Base-by-base conservation (phyloP, 2,797 vertebrate genomes). In the Myotis findleyi region DNA sequence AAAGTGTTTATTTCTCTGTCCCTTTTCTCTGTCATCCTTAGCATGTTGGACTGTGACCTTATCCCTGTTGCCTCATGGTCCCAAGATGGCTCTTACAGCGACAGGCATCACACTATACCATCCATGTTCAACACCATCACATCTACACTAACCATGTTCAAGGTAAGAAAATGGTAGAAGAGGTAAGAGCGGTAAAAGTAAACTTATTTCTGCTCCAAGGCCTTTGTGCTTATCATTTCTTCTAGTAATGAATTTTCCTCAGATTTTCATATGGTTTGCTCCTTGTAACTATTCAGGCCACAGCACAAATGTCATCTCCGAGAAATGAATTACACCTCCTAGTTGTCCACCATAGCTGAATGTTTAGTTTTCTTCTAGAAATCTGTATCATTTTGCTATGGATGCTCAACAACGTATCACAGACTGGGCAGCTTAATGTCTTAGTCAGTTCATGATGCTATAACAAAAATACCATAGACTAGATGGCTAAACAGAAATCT, bases 101-200 rank as follows among this genome's bases (percentile, higher is more conserved):
- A 69, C 36, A 85, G 38, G 21, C 49, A 72, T 84, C 49, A 92
- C 27, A 20, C 53, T 18, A 5, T 36, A 69, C 51, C 49, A 53
- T 53, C 41, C 18, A 6, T 17, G 21, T 80, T 93, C 66, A 86
- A 94, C 59, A 59, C 27, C 49, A 68, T 84, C 53, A 93, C 27
- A 23, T 36, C 53, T 21, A 6, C n/a, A 64, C 62, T 38, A 49
- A 47, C 49, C 16, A 4, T 14, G 21, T 80, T 91, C 59, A 86
- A 94, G 68, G 16, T 59, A 94, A 83, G 83, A 72, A 76, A 73
- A 90, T 51, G 14, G 4, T 51, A 77, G 72, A 77, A 49, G 59
- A 87, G 21, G 7, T 4, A 77, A 38, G 25, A 68, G 36, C 47
- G 49, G 7, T 87, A 25, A 44, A 18, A 38, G 41, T 16, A 86